A percentile compares a stretch with the other conserved stretches of the same genome.
Conservation (phyloP, 2,888 invertebrate genomes). For the Sarcophaga carnaria region DNA sequence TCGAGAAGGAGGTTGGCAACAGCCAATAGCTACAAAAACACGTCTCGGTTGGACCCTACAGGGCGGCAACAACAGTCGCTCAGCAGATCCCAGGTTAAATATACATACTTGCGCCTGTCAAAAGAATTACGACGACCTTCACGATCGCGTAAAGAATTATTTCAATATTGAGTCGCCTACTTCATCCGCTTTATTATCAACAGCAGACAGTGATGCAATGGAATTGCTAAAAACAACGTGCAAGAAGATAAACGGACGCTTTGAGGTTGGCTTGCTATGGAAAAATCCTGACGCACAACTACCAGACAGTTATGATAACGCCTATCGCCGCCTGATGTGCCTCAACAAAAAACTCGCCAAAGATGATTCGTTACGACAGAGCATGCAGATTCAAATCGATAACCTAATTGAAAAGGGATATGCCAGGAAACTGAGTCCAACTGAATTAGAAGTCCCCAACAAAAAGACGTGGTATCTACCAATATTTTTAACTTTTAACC, state of each 20-base stretch:
- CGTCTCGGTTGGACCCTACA: background rate
- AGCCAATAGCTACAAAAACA: background rate
- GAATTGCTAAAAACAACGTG: background rate
- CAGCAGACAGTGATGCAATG: background rate
- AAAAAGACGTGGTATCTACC: constrained; percentile 4
- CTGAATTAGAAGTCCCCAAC: too few relatives aligned
- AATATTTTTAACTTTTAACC: constrained; percentile 6
- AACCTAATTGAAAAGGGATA: too few relatives aligned
- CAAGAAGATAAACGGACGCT: background rate
- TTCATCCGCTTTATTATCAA: constrained; percentile 2
- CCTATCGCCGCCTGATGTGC: too few relatives aligned
- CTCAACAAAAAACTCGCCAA: too few relatives aligned
- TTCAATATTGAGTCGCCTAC: background rate
- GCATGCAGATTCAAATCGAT: constrained; percentile 19
- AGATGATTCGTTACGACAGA: background rate
- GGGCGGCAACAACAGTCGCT: background rate
- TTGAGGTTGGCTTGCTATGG: background rate
- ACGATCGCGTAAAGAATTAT: constrained; percentile 3
- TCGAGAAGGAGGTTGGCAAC: constrained; percentile 13
- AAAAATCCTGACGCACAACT: background rate
- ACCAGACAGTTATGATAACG: too few relatives aligned
- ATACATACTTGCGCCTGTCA: constrained; percentile 33
- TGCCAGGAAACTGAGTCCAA: too few relatives aligned
- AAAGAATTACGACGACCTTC: constrained; percentile 19
- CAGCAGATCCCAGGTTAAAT: constrained; percentile 4